Conservation (phyloP, 2,113 vertebrate genomes). For the Aspiorhynchus laticeps region DNA sequence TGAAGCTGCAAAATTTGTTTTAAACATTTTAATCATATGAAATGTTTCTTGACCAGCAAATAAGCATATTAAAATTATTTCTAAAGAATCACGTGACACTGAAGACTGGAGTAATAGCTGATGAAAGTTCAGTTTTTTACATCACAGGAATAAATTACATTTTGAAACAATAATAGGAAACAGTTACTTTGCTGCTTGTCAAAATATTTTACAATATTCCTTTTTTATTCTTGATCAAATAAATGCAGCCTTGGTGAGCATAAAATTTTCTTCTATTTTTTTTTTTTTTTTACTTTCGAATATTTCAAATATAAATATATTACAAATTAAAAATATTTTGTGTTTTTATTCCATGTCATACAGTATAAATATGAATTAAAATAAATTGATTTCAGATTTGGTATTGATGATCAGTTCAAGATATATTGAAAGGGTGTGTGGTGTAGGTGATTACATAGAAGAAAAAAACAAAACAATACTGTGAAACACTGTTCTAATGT, state of each 20-base stretch:
- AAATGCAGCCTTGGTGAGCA: too few species aligned
- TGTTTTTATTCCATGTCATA: neutral
- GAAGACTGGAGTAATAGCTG: neutral
- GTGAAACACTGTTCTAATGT: neutral
- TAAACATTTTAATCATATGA: too few species aligned
- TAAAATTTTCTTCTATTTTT: too few species aligned
- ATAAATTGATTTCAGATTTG: neutral
- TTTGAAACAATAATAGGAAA: too few species aligned
- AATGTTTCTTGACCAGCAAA: too few species aligned
- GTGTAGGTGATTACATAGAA: neutral
- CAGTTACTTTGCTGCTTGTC: too few species aligned
- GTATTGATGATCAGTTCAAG: neutral
- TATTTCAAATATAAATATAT: neutral
- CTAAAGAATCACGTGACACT: neutral
- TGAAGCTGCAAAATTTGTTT: too few species aligned
- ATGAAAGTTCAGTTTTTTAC: neutral
- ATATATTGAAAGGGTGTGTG: neutral
- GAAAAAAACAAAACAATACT: neutral
- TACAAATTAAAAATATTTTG: neutral
- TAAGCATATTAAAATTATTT: too few species aligned
- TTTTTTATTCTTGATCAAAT: too few species aligned
- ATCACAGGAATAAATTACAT: too few species aligned
- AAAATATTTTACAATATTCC: too few species aligned
- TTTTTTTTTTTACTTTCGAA: too few species aligned
- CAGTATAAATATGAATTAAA: neutral